These are phyloP conservation scores for Morelia viridis DNA, from an alignment of 2,797 vertebrate species.

Conservation along the genomic window DNA sequence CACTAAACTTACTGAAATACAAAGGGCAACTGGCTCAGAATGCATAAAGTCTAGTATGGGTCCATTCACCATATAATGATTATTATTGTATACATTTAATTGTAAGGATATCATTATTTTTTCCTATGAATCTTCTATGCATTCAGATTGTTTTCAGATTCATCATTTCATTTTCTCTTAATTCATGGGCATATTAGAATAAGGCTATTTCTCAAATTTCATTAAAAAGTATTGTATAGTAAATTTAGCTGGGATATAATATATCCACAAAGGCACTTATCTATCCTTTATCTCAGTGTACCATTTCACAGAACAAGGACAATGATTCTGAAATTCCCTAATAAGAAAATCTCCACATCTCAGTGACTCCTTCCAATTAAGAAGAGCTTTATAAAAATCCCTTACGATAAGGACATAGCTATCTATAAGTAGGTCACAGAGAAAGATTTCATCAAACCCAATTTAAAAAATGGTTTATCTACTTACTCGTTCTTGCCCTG, in stretches of 20 bases:
- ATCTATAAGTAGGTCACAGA: neutral
- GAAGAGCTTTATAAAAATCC: neutral
- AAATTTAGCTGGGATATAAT: neutral
- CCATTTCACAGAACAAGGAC: neutral
- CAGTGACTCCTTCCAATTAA: neutral
- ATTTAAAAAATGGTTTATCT: slow-evolving; percentile 34
- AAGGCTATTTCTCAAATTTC: neutral
- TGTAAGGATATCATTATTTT: neutral
- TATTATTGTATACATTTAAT: neutral
- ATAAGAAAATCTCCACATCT: neutral
- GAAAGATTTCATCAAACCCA: neutral
- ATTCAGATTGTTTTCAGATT: neutral
- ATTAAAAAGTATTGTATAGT: neutral
- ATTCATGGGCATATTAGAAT: neutral
- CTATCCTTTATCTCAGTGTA: neutral
- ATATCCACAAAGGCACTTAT: neutral
- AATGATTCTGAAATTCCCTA: neutral
- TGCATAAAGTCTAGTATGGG: neutral
- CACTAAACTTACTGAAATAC: neutral
- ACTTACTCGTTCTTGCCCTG: slow-evolving; percentile 95
- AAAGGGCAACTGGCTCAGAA: neutral
- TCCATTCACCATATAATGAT: neutral
- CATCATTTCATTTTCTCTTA: slow-evolving; percentile 1
- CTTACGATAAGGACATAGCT: neutral
- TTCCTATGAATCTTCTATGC: neutral